Evolutionary conservation across 2,797 vertebrate genomes (phyloP).

Genomic region (Pyrocephalus nanus): DNA sequence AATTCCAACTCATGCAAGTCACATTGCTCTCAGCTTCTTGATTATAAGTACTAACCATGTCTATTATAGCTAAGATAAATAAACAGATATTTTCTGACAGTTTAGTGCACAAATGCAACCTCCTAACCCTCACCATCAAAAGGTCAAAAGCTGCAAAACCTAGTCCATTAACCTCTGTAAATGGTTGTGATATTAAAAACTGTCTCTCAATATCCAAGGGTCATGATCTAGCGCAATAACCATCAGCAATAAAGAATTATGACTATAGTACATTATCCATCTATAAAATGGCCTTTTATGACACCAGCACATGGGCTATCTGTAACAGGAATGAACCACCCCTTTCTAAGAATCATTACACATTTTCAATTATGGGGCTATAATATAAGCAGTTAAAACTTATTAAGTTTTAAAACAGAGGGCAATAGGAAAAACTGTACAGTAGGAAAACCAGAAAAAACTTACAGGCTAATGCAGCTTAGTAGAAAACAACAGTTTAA

Average conservation of each 20-base stretch:
- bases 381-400: constrained; percentile 47
- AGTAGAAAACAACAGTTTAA: not conserved
- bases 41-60: constrained; percentile 51
- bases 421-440: not conserved
- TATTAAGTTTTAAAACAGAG: constrained; percentile 14
- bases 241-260: constrained; percentile 82
- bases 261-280: constrained; percentile 80
- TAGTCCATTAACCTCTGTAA: constrained; percentile 84
- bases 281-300: constrained; percentile 81
- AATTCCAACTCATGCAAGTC: constrained; percentile 27
- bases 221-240: constrained; percentile 82
- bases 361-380: constrained; percentile 56
- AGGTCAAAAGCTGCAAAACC: constrained; percentile 80
- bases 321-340: constrained; percentile 60
- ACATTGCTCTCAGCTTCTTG: constrained; percentile 12
- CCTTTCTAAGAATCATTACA: constrained; percentile 67
- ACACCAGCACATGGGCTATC: constrained; percentile 64
- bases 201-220: constrained; percentile 81
- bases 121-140: constrained; percentile 73
- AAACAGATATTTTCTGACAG: constrained; percentile 75
- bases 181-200: constrained; percentile 83
- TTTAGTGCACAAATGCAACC: constrained; percentile 74
- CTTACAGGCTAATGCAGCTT: not conserved
- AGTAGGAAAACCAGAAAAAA: not conserved
- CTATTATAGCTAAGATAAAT: constrained; percentile 69